These are phyloP conservation scores for Drosophila triauraria DNA, from an alignment of 1,140 invertebrate genomes.

Conservation along the genomic window DNA sequence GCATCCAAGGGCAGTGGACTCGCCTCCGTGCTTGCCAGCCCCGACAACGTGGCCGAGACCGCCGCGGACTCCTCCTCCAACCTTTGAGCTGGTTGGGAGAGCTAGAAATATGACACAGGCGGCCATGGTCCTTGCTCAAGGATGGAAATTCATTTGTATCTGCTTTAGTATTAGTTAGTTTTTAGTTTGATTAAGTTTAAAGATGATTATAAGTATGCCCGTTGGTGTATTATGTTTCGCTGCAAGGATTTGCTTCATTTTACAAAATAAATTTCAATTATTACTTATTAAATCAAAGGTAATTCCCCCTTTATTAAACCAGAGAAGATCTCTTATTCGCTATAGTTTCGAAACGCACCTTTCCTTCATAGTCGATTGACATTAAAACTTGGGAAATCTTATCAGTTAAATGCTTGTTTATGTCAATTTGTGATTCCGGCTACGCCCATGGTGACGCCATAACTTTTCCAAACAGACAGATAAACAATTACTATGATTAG, in stretches of 20 bases:
- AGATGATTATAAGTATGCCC: slow-evolving; percentile 20
- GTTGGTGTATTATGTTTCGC: slow-evolving; percentile 31
- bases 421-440: slow-evolving; percentile 2
- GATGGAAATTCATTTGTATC: slow-evolving; percentile 10
- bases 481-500: slow-evolving; percentile 20
- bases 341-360: background rate
- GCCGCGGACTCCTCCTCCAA: slow-evolving; percentile 81
- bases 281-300: background rate
- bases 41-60: slow-evolving; percentile 72
- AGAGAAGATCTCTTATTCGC: background rate
- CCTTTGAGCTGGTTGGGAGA: slow-evolving; percentile 33
- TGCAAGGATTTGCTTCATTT: slow-evolving; percentile 28
- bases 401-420: slow-evolving; percentile 6
- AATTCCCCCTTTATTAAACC: too few relatives aligned
- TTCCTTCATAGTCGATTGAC: background rate
- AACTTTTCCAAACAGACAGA: slow-evolving; percentile 8
- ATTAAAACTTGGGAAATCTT: background rate
- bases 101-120: background rate
- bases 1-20: slow-evolving; percentile 4
- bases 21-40: background rate
- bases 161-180: slow-evolving; percentile 10
- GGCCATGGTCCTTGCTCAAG: slow-evolving; percentile 10
- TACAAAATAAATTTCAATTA: slow-evolving; percentile 23
- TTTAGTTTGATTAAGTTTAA: slow-evolving; percentile 11
- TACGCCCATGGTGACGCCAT: slow-evolving; percentile 2